Evolutionary conservation across 1,140 invertebrate genomes (phyloP).

Genomic region (Drosophila mojavensis): DNA sequence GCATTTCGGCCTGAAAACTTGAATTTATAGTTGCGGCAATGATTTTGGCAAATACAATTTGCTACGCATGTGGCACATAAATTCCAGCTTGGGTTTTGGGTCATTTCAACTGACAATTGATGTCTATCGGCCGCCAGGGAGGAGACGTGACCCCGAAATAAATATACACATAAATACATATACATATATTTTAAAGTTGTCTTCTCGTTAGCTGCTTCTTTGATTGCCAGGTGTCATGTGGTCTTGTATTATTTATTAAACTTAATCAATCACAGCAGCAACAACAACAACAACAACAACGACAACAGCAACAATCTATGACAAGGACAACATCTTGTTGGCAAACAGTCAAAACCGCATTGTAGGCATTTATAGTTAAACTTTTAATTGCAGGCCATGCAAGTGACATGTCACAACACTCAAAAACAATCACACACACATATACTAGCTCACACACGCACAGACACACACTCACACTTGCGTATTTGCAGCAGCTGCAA

Average conservation of each 20-base stretch:
- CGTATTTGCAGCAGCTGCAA: constrained; percentile 62
- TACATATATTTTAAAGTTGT: constrained; percentile 19
- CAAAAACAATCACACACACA: constrained; percentile 21
- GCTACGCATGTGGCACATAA: constrained; percentile 45
- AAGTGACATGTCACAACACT: constrained; percentile 67
- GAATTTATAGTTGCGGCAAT: constrained; percentile 67
- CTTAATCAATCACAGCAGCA: constrained; percentile 70
- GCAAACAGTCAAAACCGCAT: constrained; percentile 56
- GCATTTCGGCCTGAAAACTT: constrained; percentile 46
- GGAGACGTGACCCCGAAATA: constrained; percentile 5
- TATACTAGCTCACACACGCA: neutral
- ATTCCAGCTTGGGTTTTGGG: constrained; percentile 47
- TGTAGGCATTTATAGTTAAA: constrained; percentile 63
- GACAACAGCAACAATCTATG: constrained; percentile 19
- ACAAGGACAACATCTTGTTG: constrained; percentile 29
- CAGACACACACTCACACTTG: neutral
- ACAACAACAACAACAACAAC: constrained; percentile 22
- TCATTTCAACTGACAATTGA: constrained; percentile 57
- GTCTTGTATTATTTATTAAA: constrained; percentile 64
- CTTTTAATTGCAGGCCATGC: constrained; percentile 71
- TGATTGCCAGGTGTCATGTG: constrained; percentile 64
- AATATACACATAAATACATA: neutral
- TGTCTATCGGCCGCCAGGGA: constrained; percentile 31
- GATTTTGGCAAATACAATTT: constrained; percentile 21
- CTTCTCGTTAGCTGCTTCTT: constrained; percentile 19